Evolutionary conservation across 1,140 invertebrate genomes (phyloP).

Genomic region (Caenorhabditis elegans): DNA sequence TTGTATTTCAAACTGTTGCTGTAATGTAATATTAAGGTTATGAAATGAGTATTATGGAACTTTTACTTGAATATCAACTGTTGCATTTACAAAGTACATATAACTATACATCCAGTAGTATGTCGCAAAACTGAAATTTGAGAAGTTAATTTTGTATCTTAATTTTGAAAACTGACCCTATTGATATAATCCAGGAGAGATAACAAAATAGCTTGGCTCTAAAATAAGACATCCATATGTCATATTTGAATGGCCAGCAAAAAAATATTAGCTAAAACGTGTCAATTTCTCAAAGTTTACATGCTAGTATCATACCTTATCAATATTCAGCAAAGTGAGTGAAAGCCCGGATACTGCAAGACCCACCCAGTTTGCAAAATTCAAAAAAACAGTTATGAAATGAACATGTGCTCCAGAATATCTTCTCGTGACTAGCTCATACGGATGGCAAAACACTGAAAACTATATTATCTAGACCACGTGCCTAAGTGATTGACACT

Average conservation of each 20-base stretch:
- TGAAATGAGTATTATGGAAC: not conserved
- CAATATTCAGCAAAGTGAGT: slow-evolving; percentile 61
- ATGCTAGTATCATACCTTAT: slow-evolving; percentile 47
- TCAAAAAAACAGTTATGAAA: slow-evolving; percentile 55
- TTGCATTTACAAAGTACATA: not conserved
- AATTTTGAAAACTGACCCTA: slow-evolving; percentile 49
- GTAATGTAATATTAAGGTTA: not conserved
- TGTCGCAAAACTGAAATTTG: not conserved
- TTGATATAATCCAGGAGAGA: slow-evolving; percentile 60
- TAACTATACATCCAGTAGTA: slow-evolving; percentile 2
- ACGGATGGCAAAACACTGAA: slow-evolving; percentile 65
- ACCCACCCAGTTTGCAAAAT: slow-evolving; percentile 63
- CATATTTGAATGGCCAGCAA: slow-evolving; percentile 63
- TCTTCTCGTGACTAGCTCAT: slow-evolving; percentile 63
- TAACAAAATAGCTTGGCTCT: slow-evolving; percentile 58
- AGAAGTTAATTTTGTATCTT: not conserved
- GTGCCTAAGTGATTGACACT: not conserved
- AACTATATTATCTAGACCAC: not conserved
- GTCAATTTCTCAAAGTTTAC: too few relatives aligned
- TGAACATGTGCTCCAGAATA: slow-evolving; percentile 59
- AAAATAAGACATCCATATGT: slow-evolving; percentile 62
- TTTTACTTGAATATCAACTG: not conserved
- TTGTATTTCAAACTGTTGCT: not conserved
- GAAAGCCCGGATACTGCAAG: slow-evolving; percentile 64
- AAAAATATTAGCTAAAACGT: slow-evolving; percentile 58